A percentile compares a stretch with the other conserved stretches of the same genome.
phyloP scores from a whole-genome alignment of 1,140 invertebrate species.

The Apolygus lucorum region DNA sequence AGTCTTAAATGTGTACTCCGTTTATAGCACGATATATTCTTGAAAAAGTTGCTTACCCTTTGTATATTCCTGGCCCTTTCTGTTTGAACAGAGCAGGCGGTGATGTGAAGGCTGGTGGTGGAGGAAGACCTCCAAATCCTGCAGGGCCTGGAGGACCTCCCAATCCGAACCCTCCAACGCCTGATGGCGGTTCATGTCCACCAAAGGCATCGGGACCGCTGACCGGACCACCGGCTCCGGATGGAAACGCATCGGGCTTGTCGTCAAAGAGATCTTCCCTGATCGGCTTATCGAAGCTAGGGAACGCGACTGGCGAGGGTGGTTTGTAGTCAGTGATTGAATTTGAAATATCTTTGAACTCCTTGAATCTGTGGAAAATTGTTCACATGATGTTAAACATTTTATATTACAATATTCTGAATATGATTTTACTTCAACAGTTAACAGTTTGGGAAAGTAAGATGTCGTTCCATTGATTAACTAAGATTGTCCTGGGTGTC shows the following conservation, averaged over 20 bases:
- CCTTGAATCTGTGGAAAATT: conserved; percentile 5
- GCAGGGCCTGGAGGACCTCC: background rate
- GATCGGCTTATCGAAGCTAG: background rate
- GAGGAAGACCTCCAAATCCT: background rate
- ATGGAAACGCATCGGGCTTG: background rate
- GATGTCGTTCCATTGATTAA: too few species aligned
- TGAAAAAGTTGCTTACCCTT: too few species aligned
- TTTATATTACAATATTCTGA: too few species aligned
- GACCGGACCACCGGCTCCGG: background rate
- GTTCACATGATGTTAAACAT: too few species aligned
- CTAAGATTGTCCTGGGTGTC: too few species aligned
- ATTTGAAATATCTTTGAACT: background rate
- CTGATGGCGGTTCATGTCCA: too few species aligned
- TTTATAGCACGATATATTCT: too few species aligned
- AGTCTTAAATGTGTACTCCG: too few species aligned
- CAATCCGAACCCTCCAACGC: background rate
- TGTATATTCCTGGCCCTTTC: background rate
- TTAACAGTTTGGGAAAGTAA: too few species aligned
- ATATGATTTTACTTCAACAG: too few species aligned
- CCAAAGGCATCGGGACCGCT: background rate
- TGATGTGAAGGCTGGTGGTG: background rate
- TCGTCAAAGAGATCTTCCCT: conserved; percentile 3
- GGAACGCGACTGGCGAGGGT: background rate
- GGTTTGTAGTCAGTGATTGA: conserved; percentile 3
- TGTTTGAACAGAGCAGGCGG: background rate